Percentiles rank a stretch among this genome's conserved stretches.
Evolutionary conservation across 1,140 invertebrate genomes (phyloP).

Genomic region (Zophobas atratus): DNA sequence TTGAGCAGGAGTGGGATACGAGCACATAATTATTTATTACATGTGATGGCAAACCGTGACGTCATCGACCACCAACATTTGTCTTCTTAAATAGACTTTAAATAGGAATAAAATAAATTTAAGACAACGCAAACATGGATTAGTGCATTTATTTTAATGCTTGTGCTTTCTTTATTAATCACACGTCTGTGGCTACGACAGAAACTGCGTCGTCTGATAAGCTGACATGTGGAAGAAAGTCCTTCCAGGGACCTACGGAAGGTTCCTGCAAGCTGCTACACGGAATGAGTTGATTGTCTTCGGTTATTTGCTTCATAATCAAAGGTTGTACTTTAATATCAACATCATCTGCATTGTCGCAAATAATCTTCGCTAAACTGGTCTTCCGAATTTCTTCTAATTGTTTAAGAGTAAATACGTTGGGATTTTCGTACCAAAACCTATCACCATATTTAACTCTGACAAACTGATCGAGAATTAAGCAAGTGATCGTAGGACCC

Average conservation of each 20-base stretch:
- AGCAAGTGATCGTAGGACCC: slow-evolving; percentile 88
- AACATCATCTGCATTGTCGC: slow-evolving; percentile 88
- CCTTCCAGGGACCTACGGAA: slow-evolving; percentile 76
- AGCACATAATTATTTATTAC: slow-evolving; percentile 16
- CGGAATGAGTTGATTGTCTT: slow-evolving; percentile 75
- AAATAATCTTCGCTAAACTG: slow-evolving; percentile 88
- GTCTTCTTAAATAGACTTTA: slow-evolving; percentile 34
- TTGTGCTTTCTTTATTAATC: neutral
- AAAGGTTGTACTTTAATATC: slow-evolving; percentile 77
- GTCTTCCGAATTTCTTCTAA: slow-evolving; percentile 88
- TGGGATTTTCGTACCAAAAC: slow-evolving; percentile 88
- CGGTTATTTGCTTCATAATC: slow-evolving; percentile 79
- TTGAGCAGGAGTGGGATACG: neutral
- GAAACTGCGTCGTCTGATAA: slow-evolving; percentile 18
- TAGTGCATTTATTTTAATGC: neutral
- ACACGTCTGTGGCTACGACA: neutral
- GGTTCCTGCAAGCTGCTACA: slow-evolving; percentile 74
- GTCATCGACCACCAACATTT: slow-evolving; percentile 1
- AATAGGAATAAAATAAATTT: neutral
- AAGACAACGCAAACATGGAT: slow-evolving; percentile 3
- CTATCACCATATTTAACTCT: slow-evolving; percentile 85
- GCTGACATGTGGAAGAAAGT: slow-evolving; percentile 43
- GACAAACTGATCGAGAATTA: slow-evolving; percentile 90
- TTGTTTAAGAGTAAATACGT: slow-evolving; percentile 85
- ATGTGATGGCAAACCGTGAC: slow-evolving; percentile 17